Base-by-base conservation (phyloP, 64 coral and sea anemone species). In the Stichodactyla helianthus region DNA sequence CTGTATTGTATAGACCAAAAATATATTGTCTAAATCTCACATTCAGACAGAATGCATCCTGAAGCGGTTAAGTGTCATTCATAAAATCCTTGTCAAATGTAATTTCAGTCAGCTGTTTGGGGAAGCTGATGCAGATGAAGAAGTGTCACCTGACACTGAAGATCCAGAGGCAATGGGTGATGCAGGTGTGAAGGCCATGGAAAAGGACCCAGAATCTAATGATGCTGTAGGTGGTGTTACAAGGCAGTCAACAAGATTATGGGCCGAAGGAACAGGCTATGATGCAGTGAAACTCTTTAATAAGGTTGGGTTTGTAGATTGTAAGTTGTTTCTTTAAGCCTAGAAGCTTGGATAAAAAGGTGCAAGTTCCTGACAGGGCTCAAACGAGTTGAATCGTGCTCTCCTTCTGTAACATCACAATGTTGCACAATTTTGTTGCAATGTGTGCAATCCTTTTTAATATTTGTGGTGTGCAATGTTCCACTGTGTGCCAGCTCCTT, bases 41-140 rank as follows among this genome's bases (percentile, higher is more conserved):
- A 44, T 3, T 44, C 35, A 2, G 35, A 44, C 35, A 44, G 35
- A 44, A 44, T 44, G 35, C 2, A 44, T 44, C 2, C 35, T 44
- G 35, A 3, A 44, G 35, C 35, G 4, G 35, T 44, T n/a, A 65
- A n/a, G 1, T 65, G 19, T 65, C 26, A 26, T 74, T 31, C 12
- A 11, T 74, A n/a, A 71, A 71, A 79, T 18, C 77, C 35, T 79
- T 79, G 11, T 26, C 23, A 44, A 51, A 12, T 78, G 0, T 28
- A 7, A 15, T 51, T 79, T 81, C 78, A 96, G 94, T 60, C 97
- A 99, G 77, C 82, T 99, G 15, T 99, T 99, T 83, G 97, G 97
- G 58, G 97, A 99, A 54, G 97, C 97, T 27, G 97, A 99, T 91
- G 97, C 97, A 27, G 97, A 99, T 88, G 97, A 99, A 86, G 97